Evolutionary conservation across 2,888 invertebrate species (phyloP).

Genomic region (Eristalis tenax): DNA sequence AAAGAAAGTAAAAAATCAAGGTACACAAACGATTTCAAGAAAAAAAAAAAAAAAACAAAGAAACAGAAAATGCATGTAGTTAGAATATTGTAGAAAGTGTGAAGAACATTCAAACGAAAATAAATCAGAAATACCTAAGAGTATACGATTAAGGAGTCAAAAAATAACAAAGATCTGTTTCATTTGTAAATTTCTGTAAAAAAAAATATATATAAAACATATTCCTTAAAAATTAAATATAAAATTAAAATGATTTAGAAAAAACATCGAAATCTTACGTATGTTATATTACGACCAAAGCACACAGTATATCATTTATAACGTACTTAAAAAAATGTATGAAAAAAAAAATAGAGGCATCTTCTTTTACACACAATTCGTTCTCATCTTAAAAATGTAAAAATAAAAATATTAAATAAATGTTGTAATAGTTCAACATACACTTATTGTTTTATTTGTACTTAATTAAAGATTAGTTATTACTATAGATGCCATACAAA

Average conservation of each 20-base stretch:
- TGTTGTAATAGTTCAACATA: slow-evolving; percentile 39
- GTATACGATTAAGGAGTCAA: slow-evolving; percentile 3
- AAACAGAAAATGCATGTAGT: slow-evolving; percentile 33
- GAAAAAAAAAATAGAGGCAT: slow-evolving; percentile 17
- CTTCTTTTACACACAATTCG: slow-evolving; percentile 55
- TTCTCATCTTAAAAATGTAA: slow-evolving; percentile 22
- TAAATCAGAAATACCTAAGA: neutral
- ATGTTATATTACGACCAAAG: slow-evolving; percentile 58
- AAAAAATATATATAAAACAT: slow-evolving; percentile 12
- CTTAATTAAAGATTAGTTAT: slow-evolving; percentile 12
- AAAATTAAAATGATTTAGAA: slow-evolving; percentile 8
- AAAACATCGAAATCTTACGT: slow-evolving; percentile 62
- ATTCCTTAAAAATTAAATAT: slow-evolving; percentile 12
- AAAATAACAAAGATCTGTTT: slow-evolving; percentile 15
- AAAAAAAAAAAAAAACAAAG: neutral
- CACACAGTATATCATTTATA: slow-evolving; percentile 59
- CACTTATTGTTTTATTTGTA: slow-evolving; percentile 59
- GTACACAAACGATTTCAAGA: slow-evolving; percentile 73
- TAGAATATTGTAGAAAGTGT: neutral
- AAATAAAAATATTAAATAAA: slow-evolving; percentile 17
- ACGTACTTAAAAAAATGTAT: slow-evolving; percentile 18
- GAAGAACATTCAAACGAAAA: slow-evolving; percentile 42
- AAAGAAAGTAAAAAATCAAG: neutral
- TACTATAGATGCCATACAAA: slow-evolving; percentile 41
- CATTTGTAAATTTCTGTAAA: neutral